phyloP scores from a whole-genome alignment of 2,888 invertebrate genomes.

The Drosophila paranaensis region DNA sequence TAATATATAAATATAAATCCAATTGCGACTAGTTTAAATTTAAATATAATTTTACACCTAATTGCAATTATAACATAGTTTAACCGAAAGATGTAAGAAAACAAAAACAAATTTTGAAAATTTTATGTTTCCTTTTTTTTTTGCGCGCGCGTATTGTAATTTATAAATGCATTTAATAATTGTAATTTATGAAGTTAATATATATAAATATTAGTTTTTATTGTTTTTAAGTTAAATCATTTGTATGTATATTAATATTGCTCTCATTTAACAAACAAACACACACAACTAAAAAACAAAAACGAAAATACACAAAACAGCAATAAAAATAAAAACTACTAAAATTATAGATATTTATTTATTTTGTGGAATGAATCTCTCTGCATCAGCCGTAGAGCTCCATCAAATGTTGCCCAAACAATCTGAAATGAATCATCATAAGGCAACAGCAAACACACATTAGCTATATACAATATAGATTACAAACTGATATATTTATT shows the following conservation, averaged over 20 bases:
- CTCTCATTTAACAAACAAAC: constrained; percentile 53
- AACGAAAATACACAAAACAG: constrained; percentile 49
- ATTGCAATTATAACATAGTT: constrained; percentile 63
- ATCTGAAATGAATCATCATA: neutral
- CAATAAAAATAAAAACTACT: constrained; percentile 53
- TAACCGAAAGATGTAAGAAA: constrained; percentile 31
- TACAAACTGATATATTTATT: constrained; percentile 60
- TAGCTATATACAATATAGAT: constrained; percentile 17
- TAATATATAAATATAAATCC: constrained; percentile 16
- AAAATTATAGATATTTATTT: constrained; percentile 24
- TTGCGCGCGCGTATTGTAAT: constrained; percentile 44
- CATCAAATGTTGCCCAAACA: neutral
- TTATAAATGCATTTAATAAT: constrained; percentile 76
- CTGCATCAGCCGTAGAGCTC: too few relatives aligned
- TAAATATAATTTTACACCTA: constrained; percentile 61
- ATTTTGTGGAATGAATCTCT: too few relatives aligned
- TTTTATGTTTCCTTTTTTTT: constrained; percentile 50
- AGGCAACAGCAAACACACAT: neutral
- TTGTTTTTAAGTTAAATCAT: constrained; percentile 68
- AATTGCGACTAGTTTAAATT: constrained; percentile 46
- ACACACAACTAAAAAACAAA: constrained; percentile 35
- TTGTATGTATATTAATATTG: constrained; percentile 44
- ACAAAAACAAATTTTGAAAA: constrained; percentile 54
- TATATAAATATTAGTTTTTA: constrained; percentile 58
- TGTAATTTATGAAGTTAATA: constrained; percentile 62